Evolutionary conservation across 2,888 invertebrate species (phyloP).

Genomic region (Petrolisthes manimaculis): DNA sequence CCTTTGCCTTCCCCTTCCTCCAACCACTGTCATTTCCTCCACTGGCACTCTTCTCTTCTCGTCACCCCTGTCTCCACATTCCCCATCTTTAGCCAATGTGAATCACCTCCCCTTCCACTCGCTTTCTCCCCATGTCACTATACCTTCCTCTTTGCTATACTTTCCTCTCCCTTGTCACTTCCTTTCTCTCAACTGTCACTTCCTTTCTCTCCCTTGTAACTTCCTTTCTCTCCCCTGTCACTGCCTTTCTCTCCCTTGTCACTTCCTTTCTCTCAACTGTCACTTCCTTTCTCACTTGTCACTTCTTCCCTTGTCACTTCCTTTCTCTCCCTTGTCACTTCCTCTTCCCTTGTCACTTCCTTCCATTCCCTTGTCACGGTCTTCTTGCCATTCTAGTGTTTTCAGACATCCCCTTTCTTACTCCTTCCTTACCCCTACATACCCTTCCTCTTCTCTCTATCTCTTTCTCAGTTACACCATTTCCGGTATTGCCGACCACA

Average conservation of each 20-base stretch:
- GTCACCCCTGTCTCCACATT: background rate
- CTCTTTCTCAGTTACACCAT: too few relatives aligned
- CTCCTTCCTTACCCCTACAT: too few relatives aligned
- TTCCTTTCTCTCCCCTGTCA: background rate
- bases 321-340: background rate
- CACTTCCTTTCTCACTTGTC: slow-evolving; percentile 16
- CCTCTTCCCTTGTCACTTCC: too few relatives aligned
- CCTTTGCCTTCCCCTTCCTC: background rate
- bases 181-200: background rate
- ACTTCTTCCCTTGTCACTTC: background rate
- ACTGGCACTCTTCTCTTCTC: background rate
- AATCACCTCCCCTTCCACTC: background rate
- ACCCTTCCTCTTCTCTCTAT: too few relatives aligned
- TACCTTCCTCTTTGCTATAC: slow-evolving; percentile 2
- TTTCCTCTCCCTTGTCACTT: background rate
- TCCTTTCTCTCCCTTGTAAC: background rate
- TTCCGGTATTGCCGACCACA: too few relatives aligned
- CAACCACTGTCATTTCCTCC: background rate
- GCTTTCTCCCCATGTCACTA: slow-evolving; percentile 13
- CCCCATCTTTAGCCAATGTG: background rate
- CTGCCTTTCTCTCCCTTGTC: background rate
- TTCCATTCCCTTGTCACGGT: too few relatives aligned
- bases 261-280: background rate
- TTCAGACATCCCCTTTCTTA: too few relatives aligned
- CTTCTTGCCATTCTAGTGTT: too few relatives aligned